Percentiles rank a stretch among this genome's conserved stretches.
Conservation (phyloP, 2,113 vertebrate genomes). For the Microcebus griseorufus region DNA sequence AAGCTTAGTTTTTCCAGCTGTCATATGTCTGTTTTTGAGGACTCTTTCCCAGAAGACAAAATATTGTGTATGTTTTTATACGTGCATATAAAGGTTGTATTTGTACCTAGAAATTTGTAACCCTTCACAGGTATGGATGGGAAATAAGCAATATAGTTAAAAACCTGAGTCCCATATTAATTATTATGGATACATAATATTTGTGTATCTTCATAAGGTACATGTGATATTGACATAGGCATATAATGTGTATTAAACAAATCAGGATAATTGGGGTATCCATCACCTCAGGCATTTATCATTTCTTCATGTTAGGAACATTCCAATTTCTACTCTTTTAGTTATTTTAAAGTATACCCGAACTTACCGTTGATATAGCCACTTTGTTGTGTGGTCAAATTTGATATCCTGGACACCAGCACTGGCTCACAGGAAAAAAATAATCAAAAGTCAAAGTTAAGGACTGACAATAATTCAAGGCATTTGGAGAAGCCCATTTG, state of each 20-base stretch:
- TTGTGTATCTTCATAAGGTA: too few relatives aligned
- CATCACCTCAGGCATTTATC: too few relatives aligned
- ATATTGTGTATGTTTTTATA: neutral
- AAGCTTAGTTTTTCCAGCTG: constrained; percentile 24
- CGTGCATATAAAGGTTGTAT: neutral
- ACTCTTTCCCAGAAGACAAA: constrained; percentile 1
- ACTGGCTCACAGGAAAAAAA: neutral
- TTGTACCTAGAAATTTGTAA: neutral
- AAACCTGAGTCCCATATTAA: neutral
- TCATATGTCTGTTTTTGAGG: neutral
- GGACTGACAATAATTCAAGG: neutral
- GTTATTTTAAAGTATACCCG: too few relatives aligned
- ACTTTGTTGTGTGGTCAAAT: too few relatives aligned
- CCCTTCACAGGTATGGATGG: neutral
- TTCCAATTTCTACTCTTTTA: too few relatives aligned
- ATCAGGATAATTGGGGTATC: too few relatives aligned
- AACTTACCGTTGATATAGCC: too few relatives aligned
- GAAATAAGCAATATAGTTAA: neutral
- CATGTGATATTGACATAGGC: too few relatives aligned
- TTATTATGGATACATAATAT: too few relatives aligned
- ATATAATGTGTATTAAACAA: too few relatives aligned
- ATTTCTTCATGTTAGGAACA: too few relatives aligned
- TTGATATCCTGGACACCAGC: neutral
- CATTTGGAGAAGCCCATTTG: neutral
- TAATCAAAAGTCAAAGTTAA: constrained; percentile 18